A percentile compares a stretch with the other conserved stretches of the same genome.
Evolutionary conservation across 2,797 vertebrate genomes (phyloP).

Genomic region (Poeciliopsis paucimaculata): DNA sequence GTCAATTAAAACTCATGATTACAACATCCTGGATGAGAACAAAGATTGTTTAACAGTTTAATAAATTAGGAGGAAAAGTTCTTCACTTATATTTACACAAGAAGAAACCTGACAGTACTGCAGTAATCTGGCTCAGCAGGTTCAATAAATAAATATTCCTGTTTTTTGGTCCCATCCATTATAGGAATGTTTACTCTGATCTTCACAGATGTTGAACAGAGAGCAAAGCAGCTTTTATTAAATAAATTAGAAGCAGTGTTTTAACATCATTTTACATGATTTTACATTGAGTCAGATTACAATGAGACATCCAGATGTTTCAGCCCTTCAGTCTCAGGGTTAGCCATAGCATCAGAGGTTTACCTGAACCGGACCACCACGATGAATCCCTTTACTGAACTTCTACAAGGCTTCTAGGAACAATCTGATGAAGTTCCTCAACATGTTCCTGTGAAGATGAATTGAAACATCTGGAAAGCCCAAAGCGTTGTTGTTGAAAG

Average conservation of each 20-base stretch:
- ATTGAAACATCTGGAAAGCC: not conserved
- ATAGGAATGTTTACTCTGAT: too few relatives aligned
- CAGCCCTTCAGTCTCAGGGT: not conserved
- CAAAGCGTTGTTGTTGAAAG: not conserved
- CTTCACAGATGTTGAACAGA: not conserved
- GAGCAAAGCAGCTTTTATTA: not conserved
- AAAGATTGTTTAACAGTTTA: not conserved
- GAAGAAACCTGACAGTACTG: too few relatives aligned
- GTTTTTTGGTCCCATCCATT: too few relatives aligned
- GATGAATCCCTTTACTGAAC: not conserved
- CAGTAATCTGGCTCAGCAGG: not conserved
- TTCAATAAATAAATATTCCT: too few relatives aligned
- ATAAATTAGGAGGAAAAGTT: not conserved
- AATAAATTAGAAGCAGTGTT: too few relatives aligned
- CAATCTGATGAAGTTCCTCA: not conserved
- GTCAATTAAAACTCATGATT: too few relatives aligned
- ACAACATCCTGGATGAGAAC: too few relatives aligned
- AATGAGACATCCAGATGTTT: not conserved
- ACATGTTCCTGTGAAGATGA: not conserved
- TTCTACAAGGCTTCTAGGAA: not conserved
- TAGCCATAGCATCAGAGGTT: not conserved
- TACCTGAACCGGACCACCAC: not conserved
- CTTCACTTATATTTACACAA: not conserved
- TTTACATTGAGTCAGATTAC: not conserved
- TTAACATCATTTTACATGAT: not conserved